phyloP scores from a whole-genome alignment of 2,888 invertebrate genomes.

The Melieria omissa region DNA sequence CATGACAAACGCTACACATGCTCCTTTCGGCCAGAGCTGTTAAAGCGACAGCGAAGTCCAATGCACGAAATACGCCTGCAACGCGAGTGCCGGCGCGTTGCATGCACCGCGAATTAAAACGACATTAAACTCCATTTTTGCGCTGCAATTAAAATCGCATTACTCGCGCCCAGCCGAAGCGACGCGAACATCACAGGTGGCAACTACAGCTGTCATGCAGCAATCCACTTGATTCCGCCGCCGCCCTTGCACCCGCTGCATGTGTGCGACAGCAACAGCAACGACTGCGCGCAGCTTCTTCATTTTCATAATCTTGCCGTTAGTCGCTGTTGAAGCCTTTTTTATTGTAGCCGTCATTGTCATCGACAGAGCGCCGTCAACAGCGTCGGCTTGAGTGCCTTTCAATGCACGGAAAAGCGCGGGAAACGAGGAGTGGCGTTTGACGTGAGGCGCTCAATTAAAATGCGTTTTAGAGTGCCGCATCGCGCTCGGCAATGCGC shows the following conservation, averaged over 20 bases:
- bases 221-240: too few species aligned
- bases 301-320: neutral
- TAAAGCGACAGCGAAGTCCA: too few species aligned
- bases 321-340: neutral
- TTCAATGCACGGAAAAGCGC: neutral
- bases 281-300: neutral
- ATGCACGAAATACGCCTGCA: too few species aligned
- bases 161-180: neutral
- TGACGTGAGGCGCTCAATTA: conserved; percentile 24
- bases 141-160: conserved; percentile 11
- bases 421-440: neutral
- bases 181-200: neutral
- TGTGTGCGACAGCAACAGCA: too few species aligned
- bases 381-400: too few species aligned
- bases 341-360: too few species aligned
- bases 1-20: too few species aligned
- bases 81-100: too few species aligned
- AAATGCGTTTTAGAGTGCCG: conserved; percentile 20
- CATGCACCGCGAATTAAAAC: neutral
- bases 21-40: too few species aligned
- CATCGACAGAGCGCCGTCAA: too few species aligned
- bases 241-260: too few species aligned
- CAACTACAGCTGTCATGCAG: too few species aligned
- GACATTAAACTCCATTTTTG: conserved; percentile 18
- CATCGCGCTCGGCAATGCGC: neutral